These are phyloP conservation scores for Coendou prehensilis DNA, from an alignment of 2,797 vertebrate species.

Conservation along the genomic window DNA sequence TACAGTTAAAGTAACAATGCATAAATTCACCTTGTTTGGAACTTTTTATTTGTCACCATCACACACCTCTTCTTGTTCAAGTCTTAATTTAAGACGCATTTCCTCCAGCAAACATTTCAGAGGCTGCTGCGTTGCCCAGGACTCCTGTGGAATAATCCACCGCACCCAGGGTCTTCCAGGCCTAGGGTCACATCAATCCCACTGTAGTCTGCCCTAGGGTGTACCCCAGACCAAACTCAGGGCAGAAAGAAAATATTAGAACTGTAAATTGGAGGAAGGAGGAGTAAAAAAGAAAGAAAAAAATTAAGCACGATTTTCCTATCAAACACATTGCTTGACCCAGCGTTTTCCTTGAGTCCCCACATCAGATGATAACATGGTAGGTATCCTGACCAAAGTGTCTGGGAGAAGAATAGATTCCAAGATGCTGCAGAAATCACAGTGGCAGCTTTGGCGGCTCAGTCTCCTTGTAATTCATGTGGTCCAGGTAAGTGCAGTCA, in stretches of 20 bases:
- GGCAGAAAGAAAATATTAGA: neutral
- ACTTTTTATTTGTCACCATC: neutral
- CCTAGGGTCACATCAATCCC: neutral
- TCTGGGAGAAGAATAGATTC: neutral
- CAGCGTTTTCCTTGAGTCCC: neutral
- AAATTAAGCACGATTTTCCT: neutral
- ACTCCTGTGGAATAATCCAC: neutral
- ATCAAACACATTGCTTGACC: neutral
- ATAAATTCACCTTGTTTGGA: neutral
- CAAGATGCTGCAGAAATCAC: rapidly evolving
- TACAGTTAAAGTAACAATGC: neutral
- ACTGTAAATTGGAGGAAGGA: neutral
- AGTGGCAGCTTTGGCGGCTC: rapidly evolving
- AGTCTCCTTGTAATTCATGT: neutral
- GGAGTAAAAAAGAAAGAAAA: neutral
- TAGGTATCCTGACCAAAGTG: neutral
- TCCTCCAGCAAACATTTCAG: neutral
- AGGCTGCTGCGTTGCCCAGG: rapidly evolving
- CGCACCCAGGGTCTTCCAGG: neutral
- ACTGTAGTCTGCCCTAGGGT: neutral
- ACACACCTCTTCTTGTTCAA: neutral
- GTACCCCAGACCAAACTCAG: neutral
- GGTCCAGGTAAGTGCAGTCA: neutral
- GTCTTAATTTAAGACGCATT: neutral
- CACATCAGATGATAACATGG: neutral